A percentile compares a stretch with the other conserved stretches of the same genome.
Evolutionary conservation across 2,888 invertebrate species (phyloP).

Genomic region (Caenorhabditis sp.): DNA sequence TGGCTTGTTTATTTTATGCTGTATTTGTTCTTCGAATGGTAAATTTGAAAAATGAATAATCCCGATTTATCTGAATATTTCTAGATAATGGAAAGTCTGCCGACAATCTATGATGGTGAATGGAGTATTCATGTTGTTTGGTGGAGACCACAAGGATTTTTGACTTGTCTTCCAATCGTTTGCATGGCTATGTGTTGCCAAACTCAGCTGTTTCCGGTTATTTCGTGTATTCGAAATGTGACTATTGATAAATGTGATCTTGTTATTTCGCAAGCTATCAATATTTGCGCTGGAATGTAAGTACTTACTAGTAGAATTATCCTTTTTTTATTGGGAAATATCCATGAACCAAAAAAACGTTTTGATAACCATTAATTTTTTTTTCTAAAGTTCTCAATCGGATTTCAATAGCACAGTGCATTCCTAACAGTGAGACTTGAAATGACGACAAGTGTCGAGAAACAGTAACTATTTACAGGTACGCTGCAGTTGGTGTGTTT

Average conservation of each 20-base stretch:
- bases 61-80: not conserved
- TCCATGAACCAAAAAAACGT: too few species aligned
- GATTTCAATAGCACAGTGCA: too few species aligned
- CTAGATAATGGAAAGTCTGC: constrained; percentile 49
- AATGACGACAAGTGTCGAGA: too few species aligned
- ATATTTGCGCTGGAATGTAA: constrained; percentile 84
- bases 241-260: constrained; percentile 79
- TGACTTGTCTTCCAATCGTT: constrained; percentile 83
- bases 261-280: constrained; percentile 86
- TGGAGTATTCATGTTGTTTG: constrained; percentile 60
- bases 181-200: constrained; percentile 96
- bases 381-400: too few species aligned
- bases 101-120: constrained; percentile 49
- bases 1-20: constrained; percentile 84
- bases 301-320: too few species aligned
- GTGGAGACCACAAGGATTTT: constrained; percentile 59
- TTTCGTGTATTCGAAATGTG: constrained; percentile 84
- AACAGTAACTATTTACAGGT: too few species aligned
- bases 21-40: constrained; percentile 77
- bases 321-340: too few species aligned
- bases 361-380: too few species aligned
- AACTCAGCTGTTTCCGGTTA: constrained; percentile 85
- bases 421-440: too few species aligned
- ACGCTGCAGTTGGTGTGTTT: constrained; percentile 60
- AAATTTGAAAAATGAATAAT: too few species aligned